These are phyloP conservation scores for Pandion haliaetus DNA, from an alignment of 2,113 vertebrate species.

Conservation along the genomic window DNA sequence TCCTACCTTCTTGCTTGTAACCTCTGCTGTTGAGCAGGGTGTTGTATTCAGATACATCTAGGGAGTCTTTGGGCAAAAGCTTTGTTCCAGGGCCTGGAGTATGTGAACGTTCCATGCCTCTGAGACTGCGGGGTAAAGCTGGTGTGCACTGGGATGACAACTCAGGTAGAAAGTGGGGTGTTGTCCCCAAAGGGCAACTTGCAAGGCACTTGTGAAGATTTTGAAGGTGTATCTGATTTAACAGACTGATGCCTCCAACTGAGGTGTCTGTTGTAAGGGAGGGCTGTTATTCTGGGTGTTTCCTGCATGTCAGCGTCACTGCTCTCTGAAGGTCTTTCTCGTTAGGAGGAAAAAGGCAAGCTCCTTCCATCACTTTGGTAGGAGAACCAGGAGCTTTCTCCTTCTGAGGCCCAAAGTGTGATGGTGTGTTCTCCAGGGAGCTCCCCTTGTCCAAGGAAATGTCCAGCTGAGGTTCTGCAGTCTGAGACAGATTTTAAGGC, in stretches of 20 bases:
- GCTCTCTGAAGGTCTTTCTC: background rate
- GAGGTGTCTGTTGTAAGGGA: background rate
- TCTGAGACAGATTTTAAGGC: background rate
- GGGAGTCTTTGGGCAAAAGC: background rate
- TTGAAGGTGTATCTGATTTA: background rate
- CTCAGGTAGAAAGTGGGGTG: background rate
- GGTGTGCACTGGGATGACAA: background rate
- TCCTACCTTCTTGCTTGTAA: background rate
- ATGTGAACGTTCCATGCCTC: accelerated
- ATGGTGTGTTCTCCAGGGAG: background rate
- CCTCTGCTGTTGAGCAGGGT: background rate
- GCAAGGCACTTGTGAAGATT: background rate
- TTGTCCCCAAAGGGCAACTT: background rate
- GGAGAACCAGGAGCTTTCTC: background rate
- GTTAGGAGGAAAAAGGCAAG: background rate
- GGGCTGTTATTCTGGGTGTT: background rate
- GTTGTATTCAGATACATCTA: background rate
- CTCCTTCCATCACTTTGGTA: background rate
- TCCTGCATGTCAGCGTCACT: background rate
- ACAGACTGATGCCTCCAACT: background rate
- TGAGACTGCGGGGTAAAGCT: background rate
- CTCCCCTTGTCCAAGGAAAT: background rate
- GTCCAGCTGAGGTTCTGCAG: background rate
- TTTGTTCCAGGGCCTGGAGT: background rate
- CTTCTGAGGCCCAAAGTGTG: background rate